Evolutionary conservation across 1,140 invertebrate species (phyloP), one percentile per base, ranked within the genome.

Genomic region (Rhizoglyphus robini): DNA sequence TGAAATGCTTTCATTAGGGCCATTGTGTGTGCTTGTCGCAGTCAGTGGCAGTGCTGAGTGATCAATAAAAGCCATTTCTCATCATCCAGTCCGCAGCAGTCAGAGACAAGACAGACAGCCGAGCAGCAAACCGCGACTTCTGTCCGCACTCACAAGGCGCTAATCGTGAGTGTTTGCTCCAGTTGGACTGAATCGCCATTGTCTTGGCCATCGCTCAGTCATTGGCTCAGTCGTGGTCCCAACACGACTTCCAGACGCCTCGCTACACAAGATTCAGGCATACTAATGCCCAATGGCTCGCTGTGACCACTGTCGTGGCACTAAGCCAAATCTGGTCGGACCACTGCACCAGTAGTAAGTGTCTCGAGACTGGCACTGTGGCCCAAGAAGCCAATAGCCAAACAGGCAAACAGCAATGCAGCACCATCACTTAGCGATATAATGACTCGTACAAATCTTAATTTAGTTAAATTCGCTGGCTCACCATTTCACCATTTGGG

Each of bases 51-150:
- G 36, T 41, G 36, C 36, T 41, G 36, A 41, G 36, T 41, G 36
- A 41, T 41, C 36, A 41, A 41, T 32, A 54, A 54, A 27, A 54
- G 51, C 31, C 51, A 54, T 54, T 54, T 54, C 51, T 54, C 51
- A 54, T 54, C 51, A 54, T 32, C 31, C 51, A 25, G 15, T 54
- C 20, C 23, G 23, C 51, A 25, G 51, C 51, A 27, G 23, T 8
- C 41, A 18, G 36, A 8, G 36, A 41, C 36, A 18, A 41, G 8
- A 18, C 8, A 41, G 36, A 41, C 8, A 41, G 36, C 18, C 36
- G 8, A 41, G 36, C 36, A 18, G 18, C 36, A 54, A 54, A 54
- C 51, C 8, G 20, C 8, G 20, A 54, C 51, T 46, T 23, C 31
- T 8, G 15, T 23, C 51, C 51, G 23, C 8, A 8, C 8, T 27